Base-by-base conservation (phyloP, 1,140 invertebrate genomes). In the Ceratosolen fusciceps region DNA sequence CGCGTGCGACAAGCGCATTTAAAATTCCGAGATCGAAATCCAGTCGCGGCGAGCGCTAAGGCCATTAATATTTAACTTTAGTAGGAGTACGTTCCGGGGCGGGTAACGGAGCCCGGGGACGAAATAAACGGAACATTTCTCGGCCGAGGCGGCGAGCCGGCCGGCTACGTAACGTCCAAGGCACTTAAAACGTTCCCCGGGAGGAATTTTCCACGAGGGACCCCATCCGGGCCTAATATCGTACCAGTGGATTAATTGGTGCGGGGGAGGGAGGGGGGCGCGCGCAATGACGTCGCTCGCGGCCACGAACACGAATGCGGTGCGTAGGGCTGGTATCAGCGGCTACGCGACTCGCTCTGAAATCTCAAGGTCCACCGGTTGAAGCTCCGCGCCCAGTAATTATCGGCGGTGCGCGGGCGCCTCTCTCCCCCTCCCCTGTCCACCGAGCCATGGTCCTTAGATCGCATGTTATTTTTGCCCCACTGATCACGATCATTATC, bases 401-500 rank as follows among this genome's bases (percentile, higher is more conserved):
- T 77, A 81, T 65, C 67, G 74, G 54, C 31, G 52, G 56, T 43
- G n/a, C 72, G 67, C 52, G 60, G 47, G 39, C 29, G 49, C 68
- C 24, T 31, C 65, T 39, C 34, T 31, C 56, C 24, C 37, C 29
- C 39, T 76, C 52, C 82, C n/a, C n/a, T n/a, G n/a, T 78, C 81
- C 56, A 31, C 56, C 24, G n/a, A n/a, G n/a, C n/a, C n/a, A n/a
- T 19, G 82, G 79, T 78, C 74, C 73, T 81, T 84, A 85, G 84
- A 88, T 87, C 86, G 84, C 85, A 88, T 86, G 85, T 86, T 88
- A 87, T 88, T 87, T 88, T 26, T 70, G 79, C 70, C 65, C n/a
- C 24, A 52, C 39, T 86, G 85, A 88, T 88, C 86, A 87, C 85
- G 87, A 87, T 88, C 82, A 87, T 88, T 87, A 88, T 87, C 85